These are phyloP conservation scores for Andrena dorsata DNA, from an alignment of 2,888 invertebrate species.

Conservation along the genomic window DNA sequence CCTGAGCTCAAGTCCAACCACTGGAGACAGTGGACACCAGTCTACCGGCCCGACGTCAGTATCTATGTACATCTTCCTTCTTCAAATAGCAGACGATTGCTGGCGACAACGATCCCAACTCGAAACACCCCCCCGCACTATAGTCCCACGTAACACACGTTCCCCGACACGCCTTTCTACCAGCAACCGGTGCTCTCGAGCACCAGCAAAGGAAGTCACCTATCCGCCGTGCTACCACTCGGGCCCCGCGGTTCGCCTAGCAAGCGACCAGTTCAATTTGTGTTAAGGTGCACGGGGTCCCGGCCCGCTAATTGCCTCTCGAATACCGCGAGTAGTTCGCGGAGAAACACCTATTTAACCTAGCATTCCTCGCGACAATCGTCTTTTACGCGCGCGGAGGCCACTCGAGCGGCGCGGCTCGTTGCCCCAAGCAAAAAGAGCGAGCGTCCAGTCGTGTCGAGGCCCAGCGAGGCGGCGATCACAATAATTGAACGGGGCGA, in stretches of 20 bases:
- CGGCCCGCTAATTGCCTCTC: conserved; percentile 68
- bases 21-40: not conserved
- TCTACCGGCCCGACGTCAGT: not conserved
- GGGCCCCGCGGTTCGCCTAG: conserved; percentile 16
- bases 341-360: conserved; percentile 69
- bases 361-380: conserved; percentile 65
- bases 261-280: conserved; percentile 47
- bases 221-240: not conserved
- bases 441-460: conserved; percentile 20
- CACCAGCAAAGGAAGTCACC: not conserved
- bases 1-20: too few relatives aligned
- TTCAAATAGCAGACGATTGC: not conserved
- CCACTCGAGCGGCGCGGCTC: conserved; percentile 27
- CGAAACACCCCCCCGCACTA: not conserved
- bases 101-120: not conserved
- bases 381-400: conserved; percentile 46
- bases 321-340: conserved; percentile 65
- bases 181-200: not conserved
- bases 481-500: conserved; percentile 54
- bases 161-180: not conserved
- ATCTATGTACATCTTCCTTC: not conserved
- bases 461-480: conserved; percentile 20
- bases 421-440: conserved; percentile 46
- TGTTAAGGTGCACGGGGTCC: conserved; percentile 47
- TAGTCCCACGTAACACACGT: not conserved